Conservation (phyloP, 1,140 invertebrate genomes). For the Ericerus pela region DNA sequence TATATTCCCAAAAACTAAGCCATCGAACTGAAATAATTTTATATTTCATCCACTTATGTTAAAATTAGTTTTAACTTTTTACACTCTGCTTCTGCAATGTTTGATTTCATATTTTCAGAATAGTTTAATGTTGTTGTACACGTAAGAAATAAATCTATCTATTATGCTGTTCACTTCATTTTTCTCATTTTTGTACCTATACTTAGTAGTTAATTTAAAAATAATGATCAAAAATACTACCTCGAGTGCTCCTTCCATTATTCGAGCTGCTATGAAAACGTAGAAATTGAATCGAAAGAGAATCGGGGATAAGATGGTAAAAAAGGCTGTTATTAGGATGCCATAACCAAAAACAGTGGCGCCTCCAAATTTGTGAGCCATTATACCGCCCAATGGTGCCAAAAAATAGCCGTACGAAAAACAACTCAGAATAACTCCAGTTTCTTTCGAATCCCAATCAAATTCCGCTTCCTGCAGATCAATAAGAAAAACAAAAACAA, state of each 20-base stretch:
- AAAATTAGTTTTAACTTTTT: too few relatives aligned
- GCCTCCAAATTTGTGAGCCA: slow-evolving; percentile 37
- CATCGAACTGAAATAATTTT: too few relatives aligned
- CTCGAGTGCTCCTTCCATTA: slow-evolving; percentile 81
- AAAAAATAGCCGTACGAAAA: slow-evolving; percentile 55
- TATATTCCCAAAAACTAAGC: too few relatives aligned
- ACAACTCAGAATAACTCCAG: slow-evolving; percentile 42
- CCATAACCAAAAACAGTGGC: slow-evolving; percentile 42
- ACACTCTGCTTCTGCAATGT: too few relatives aligned
- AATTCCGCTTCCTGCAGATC: slow-evolving; percentile 51
- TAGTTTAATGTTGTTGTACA: too few relatives aligned
- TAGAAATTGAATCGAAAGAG: slow-evolving; percentile 53
- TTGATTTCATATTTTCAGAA: too few relatives aligned
- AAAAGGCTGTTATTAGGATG: slow-evolving; percentile 41
- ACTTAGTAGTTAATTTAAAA: neutral
- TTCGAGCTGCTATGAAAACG: slow-evolving; percentile 53
- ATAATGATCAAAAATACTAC: slow-evolving; percentile 35
- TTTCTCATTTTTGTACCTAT: neutral
- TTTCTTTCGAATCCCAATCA: slow-evolving; percentile 38
- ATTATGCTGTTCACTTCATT: too few relatives aligned
- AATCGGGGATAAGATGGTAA: slow-evolving; percentile 61
- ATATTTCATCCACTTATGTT: too few relatives aligned
- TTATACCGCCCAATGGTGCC: slow-evolving; percentile 41
- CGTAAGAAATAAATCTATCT: too few relatives aligned
- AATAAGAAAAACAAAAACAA: too few relatives aligned